A percentile compares a stretch with the other conserved stretches of the same genome.
Conservation (phyloP, 92 coral and sea anemone genomes). For the Epizoanthus rinbou region DNA sequence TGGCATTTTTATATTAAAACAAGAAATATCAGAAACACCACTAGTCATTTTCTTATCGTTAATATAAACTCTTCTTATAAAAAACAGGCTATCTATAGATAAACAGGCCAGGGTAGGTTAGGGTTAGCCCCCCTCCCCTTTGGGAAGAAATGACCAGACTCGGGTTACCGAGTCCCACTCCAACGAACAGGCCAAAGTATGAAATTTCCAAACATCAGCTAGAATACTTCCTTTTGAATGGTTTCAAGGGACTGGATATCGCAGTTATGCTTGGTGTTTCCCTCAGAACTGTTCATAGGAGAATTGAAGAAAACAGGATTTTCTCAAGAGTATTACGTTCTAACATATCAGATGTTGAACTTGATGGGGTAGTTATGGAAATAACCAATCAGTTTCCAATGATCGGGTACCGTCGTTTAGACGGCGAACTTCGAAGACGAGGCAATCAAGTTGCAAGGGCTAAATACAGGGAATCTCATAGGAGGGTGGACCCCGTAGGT, state of each 20-base stretch:
- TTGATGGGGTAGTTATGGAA: constrained; percentile 25
- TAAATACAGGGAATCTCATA: constrained; percentile 27
- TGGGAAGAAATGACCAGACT: too few relatives aligned
- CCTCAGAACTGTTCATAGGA: constrained; percentile 18
- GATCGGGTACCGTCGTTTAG: constrained; percentile 38
- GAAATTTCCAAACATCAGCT: constrained; percentile 1
- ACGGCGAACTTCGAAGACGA: constrained; percentile 36
- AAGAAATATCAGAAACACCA: too few relatives aligned
- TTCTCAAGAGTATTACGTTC: constrained; percentile 7
- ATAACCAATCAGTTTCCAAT: constrained; percentile 16
- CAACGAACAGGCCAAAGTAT: background rate
- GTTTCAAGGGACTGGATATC: constrained; percentile 10
- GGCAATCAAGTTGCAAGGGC: constrained; percentile 13
- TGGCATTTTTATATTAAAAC: too few relatives aligned
- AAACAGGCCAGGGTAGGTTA: too few relatives aligned
- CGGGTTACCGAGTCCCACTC: too few relatives aligned
- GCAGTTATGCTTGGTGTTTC: constrained; percentile 19
- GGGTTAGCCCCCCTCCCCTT: too few relatives aligned
- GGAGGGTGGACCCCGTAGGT: constrained; percentile 41
- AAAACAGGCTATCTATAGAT: too few relatives aligned
- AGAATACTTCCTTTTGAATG: constrained; percentile 28
- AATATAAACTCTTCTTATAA: too few relatives aligned
- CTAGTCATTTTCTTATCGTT: too few relatives aligned
- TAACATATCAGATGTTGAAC: constrained; percentile 27
- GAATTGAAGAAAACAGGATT: constrained; percentile 6